phyloP scores from a whole-genome alignment of 2,888 invertebrate genomes.

The Hirtodrosophila confusa region DNA sequence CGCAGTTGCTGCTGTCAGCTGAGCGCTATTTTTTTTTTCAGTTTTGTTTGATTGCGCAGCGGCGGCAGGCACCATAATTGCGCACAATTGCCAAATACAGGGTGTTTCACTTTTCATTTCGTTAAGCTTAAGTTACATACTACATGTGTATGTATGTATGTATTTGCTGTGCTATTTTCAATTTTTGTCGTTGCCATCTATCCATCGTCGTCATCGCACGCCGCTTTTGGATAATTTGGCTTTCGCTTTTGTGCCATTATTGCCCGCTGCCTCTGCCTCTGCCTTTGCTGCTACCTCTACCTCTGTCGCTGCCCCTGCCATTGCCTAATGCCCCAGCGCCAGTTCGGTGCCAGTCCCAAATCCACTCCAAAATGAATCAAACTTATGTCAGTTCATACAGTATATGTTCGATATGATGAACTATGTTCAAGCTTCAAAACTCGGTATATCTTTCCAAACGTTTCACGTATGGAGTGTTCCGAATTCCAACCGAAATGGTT shows the following conservation, averaged over 20 bases:
- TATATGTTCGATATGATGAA: constrained; percentile 23
- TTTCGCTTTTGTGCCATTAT: constrained; percentile 76
- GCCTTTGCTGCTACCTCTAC: constrained; percentile 12
- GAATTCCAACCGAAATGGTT: no score
- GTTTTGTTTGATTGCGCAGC: constrained; percentile 54
- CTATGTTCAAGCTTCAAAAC: neutral
- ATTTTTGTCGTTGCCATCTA: constrained; percentile 38
- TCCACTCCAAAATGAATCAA: constrained; percentile 73
- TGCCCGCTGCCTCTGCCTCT: constrained; percentile 19
- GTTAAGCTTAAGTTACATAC: constrained; percentile 19
- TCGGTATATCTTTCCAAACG: no score
- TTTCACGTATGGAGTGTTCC: no score
- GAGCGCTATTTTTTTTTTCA: constrained; percentile 32
- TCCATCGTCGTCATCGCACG: constrained; percentile 55
- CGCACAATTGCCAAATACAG: constrained; percentile 74
- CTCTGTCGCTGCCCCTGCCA: constrained; percentile 18
- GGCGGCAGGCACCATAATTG: constrained; percentile 57
- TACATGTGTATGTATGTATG: neutral
- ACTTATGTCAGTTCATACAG: constrained; percentile 48
- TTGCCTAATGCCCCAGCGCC: constrained; percentile 66
- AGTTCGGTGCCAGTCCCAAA: constrained; percentile 42
- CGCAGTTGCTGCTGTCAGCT: constrained; percentile 36
- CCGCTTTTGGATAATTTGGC: constrained; percentile 76
- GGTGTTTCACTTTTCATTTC: constrained; percentile 60
- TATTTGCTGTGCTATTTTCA: constrained; percentile 57